These are phyloP conservation scores for Schmidtea mediterranea DNA, from an alignment of 1,140 invertebrate species.

Conservation along the genomic window DNA sequence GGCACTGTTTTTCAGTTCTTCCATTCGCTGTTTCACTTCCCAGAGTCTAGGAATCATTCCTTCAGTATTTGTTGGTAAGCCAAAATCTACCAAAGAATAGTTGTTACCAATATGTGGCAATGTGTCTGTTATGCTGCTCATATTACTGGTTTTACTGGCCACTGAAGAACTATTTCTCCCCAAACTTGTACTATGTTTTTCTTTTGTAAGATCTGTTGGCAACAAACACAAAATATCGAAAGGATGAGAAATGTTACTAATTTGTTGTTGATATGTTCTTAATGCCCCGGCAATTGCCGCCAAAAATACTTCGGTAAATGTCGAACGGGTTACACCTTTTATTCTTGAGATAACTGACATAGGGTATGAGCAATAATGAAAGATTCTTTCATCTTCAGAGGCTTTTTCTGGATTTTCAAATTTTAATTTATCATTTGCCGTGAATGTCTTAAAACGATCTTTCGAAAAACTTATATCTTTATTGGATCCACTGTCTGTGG, in stretches of 20 bases:
- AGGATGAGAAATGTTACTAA: constrained; percentile 25
- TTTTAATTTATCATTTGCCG: constrained; percentile 21
- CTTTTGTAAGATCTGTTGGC: constrained; percentile 28
- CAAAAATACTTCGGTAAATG: constrained; percentile 14
- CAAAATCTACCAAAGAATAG: constrained; percentile 25
- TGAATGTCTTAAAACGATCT: constrained; percentile 15
- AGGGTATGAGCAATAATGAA: no score
- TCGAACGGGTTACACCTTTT: no score
- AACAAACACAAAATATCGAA: constrained; percentile 29
- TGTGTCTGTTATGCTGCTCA: background rate
- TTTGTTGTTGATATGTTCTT: constrained; percentile 27
- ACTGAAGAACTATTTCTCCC: constrained; percentile 7
- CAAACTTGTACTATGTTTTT: constrained; percentile 8
- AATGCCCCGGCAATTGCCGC: constrained; percentile 30
- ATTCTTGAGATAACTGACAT: no score
- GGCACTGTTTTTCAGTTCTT: constrained; percentile 29
- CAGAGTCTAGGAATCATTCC: constrained; percentile 35
- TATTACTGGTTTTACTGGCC: background rate
- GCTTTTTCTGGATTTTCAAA: constrained; percentile 31
- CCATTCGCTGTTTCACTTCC: constrained; percentile 30
- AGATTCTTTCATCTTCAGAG: constrained; percentile 29
- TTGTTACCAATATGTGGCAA: constrained; percentile 20
- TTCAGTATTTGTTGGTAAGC: constrained; percentile 31
- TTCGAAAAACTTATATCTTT: constrained; percentile 6
- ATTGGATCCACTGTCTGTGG: constrained; percentile 18